Evolutionary conservation across 2,113 vertebrate species (phyloP).

Genomic region (Lampris megalopsis): DNA sequence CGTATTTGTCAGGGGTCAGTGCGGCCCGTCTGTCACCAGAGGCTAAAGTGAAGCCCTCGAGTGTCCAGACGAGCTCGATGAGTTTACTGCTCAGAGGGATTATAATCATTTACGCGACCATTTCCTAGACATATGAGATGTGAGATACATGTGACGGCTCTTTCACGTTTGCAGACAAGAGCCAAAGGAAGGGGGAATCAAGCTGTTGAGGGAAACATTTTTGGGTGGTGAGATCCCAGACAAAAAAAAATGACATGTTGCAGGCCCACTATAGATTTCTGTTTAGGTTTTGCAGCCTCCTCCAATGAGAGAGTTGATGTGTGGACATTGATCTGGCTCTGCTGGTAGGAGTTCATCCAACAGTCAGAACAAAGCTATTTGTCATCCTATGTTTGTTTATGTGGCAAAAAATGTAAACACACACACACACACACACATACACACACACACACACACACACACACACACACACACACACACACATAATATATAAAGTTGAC

Average conservation of each 20-base stretch:
- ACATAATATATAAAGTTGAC: too few relatives aligned
- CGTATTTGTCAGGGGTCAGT: conserved; percentile 40
- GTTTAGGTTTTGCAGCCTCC: conserved; percentile 52
- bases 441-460: too few relatives aligned
- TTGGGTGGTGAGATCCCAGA: conserved; percentile 42
- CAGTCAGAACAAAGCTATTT: conserved; percentile 49
- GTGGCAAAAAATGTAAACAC: conserved; percentile 2
- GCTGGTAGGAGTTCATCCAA: conserved; percentile 63
- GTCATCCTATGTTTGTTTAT: conserved; percentile 35
- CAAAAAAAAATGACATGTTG: conserved; percentile 25
- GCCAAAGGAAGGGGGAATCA: conserved; percentile 25
- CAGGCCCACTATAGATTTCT: conserved; percentile 38
- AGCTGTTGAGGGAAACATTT: conserved; percentile 1
- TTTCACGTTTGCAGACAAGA: conserved; percentile 46
- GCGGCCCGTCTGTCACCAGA: conserved; percentile 17
- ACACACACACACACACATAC: too few relatives aligned
- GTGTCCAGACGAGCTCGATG: conserved; percentile 15
- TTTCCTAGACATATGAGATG: background rate
- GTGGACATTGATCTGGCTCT: conserved; percentile 35
- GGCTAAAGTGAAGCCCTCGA: conserved; percentile 25
- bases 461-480: background rate
- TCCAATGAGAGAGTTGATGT: conserved; percentile 52
- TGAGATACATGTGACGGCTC: conserved; percentile 15
- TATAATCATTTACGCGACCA: conserved; percentile 34
- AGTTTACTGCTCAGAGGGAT: conserved; percentile 21